phyloP scores from a whole-genome alignment of 2,113 vertebrate species.

The Corythaeola cristata region DNA sequence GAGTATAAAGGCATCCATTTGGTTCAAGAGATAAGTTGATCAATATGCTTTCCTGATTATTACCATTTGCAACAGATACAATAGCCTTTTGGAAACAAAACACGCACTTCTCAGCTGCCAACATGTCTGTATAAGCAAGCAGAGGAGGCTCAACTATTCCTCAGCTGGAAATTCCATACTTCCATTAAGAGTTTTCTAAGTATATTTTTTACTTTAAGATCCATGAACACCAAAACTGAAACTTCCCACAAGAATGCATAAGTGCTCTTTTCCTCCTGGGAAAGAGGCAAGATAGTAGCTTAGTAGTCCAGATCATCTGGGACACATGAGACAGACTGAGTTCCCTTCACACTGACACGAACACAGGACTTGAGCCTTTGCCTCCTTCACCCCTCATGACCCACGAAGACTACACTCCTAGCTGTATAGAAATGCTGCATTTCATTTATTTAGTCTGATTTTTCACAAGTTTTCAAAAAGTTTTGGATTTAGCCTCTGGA shows the following conservation, averaged over 20 bases:
- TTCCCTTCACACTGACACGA: neutral
- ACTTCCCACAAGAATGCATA: neutral
- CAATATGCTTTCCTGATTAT: neutral
- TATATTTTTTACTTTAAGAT: neutral
- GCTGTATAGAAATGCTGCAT: neutral
- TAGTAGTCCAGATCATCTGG: neutral
- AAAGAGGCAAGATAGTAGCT: neutral
- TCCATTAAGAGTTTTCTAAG: neutral
- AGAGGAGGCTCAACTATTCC: neutral
- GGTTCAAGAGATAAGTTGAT: neutral
- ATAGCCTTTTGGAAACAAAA: neutral
- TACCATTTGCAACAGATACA: neutral
- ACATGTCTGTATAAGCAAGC: neutral
- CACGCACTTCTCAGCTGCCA: neutral
- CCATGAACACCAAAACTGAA: neutral
- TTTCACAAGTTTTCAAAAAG: neutral
- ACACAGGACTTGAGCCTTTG: neutral
- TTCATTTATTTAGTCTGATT: neutral
- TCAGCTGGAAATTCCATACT: neutral
- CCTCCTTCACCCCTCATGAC: neutral
- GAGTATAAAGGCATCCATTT: neutral
- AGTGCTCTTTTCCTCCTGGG: accelerated
- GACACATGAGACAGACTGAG: neutral
- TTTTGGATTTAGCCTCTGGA: neutral
- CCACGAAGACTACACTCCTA: neutral